Evolutionary conservation across 2,797 vertebrate species (phyloP).

Genomic region (Margarornis squamiger): DNA sequence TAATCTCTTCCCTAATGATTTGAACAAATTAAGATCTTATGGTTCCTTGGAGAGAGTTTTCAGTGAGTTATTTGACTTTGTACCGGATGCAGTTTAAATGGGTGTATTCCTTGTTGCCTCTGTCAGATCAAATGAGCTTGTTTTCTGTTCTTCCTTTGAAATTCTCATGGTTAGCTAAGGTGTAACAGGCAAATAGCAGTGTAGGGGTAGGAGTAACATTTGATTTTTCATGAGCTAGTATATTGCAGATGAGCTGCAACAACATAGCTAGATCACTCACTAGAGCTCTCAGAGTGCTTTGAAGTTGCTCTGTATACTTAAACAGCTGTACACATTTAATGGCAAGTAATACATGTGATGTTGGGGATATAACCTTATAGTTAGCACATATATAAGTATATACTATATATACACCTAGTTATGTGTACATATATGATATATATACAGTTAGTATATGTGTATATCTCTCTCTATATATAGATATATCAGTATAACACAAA

Average conservation of each 20-base stretch:
- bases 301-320: neutral
- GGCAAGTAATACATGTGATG: neutral
- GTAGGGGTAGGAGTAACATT: neutral
- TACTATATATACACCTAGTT: neutral
- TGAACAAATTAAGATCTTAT: neutral
- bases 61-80: neutral
- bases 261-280: neutral
- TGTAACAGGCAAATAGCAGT: neutral
- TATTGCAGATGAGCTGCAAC: neutral
- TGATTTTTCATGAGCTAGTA: neutral
- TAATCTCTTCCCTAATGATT: neutral
- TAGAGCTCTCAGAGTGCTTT: neutral
- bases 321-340: neutral
- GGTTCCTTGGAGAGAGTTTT: neutral
- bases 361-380: neutral
- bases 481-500: neutral
- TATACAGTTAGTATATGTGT: too few species aligned
- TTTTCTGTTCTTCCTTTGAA: neutral
- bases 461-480: too few species aligned
- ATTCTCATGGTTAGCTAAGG: neutral
- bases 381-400: neutral
- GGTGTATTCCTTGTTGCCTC: neutral
- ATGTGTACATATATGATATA: rapidly evolving
- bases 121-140: neutral
- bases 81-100: neutral